phyloP scores from a whole-genome alignment of 1,140 invertebrate species.

The Parasteatoda tepidariorum region DNA sequence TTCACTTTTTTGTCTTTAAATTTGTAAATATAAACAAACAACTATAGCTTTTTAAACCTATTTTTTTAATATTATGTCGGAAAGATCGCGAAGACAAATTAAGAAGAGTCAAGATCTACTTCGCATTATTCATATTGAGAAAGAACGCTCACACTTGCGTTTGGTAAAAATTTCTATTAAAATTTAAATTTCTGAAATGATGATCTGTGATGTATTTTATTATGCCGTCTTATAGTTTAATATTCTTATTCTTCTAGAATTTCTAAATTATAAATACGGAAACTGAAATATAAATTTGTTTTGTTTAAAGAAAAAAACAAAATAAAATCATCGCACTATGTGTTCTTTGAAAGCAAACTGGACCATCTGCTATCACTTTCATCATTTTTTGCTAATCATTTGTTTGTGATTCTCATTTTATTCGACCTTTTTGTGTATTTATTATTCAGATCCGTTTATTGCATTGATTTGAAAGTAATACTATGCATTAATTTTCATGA shows the following conservation, averaged over 20 bases:
- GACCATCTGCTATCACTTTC: too few species aligned
- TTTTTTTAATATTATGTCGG: constrained; percentile 45
- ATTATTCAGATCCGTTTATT: too few species aligned
- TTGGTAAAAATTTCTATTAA: constrained; percentile 16
- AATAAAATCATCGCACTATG: not conserved
- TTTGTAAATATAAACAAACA: too few species aligned
- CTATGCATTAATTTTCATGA: too few species aligned
- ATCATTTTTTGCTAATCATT: too few species aligned
- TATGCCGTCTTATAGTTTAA: not conserved
- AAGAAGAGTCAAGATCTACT: constrained; percentile 52
- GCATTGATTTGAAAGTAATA: too few species aligned
- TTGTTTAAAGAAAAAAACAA: not conserved
- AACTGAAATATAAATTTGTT: not conserved
- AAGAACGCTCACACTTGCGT: constrained; percentile 23
- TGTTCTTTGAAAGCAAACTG: not conserved
- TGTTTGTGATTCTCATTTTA: too few species aligned
- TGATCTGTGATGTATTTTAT: not conserved
- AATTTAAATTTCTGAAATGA: not conserved
- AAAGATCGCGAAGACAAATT: constrained; percentile 38
- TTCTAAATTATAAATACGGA: not conserved
- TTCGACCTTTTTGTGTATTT: too few species aligned
- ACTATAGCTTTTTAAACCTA: too few species aligned
- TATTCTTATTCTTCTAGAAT: not conserved
- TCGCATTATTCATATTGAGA: constrained; percentile 37
- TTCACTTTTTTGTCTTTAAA: too few species aligned